phyloP scores from a whole-genome alignment of 2,113 vertebrate genomes.

The Falcunculus frontatus region DNA sequence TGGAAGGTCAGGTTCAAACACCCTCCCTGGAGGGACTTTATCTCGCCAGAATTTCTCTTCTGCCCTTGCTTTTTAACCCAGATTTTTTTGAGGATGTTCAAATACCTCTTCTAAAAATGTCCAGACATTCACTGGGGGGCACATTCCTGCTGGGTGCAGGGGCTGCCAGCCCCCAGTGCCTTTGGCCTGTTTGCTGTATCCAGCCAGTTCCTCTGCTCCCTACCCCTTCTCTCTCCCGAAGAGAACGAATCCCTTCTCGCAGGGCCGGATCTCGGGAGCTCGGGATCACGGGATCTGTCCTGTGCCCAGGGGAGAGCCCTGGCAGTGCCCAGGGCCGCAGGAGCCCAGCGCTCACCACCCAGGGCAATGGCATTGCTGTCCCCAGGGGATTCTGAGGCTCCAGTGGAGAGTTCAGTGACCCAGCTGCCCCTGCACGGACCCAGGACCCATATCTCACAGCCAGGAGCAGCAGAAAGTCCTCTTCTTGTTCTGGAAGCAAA shows the following conservation, averaged over 20 bases:
- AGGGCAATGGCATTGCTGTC: fast-evolving
- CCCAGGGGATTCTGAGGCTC: fast-evolving
- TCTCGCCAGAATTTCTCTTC: background rate
- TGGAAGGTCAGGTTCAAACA: background rate
- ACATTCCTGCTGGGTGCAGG: fast-evolving
- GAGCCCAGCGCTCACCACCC: fast-evolving
- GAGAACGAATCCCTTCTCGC: background rate
- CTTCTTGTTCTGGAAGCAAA: background rate
- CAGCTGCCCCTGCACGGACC: fast-evolving
- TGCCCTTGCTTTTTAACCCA: background rate
- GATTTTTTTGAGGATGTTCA: background rate
- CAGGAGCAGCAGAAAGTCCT: background rate
- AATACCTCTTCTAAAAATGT: background rate
- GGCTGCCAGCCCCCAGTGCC: background rate
- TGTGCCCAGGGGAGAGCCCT: too few species aligned
- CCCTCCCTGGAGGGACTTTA: background rate
- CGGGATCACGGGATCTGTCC: too few species aligned
- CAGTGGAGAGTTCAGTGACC: fast-evolving
- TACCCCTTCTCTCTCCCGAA: fast-evolving
- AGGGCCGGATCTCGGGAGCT: background rate
- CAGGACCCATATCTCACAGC: fast-evolving
- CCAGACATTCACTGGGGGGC: fast-evolving
- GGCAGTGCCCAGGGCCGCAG: background rate
- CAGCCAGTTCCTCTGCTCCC: fast-evolving
- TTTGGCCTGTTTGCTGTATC: background rate